These are phyloP conservation scores for Enoplolaimus lenunculus DNA, from an alignment of 2,888 invertebrate species.

Conservation along the genomic window DNA sequence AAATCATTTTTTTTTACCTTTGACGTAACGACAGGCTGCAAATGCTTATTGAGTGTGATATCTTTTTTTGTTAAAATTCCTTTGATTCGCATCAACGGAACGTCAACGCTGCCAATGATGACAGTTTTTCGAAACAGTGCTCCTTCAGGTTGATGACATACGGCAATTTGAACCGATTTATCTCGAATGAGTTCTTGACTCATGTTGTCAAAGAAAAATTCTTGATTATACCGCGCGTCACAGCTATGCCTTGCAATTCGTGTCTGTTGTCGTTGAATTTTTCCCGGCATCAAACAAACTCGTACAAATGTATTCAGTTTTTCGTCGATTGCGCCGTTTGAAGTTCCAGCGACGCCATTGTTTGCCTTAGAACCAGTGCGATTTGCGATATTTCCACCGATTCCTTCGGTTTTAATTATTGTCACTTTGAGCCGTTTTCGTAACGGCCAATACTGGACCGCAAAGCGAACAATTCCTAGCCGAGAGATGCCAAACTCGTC, in stretches of 20 bases:
- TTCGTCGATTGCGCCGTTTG: constrained; percentile 29
- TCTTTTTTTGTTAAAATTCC: constrained; percentile 16
- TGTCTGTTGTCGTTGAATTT: constrained; percentile 41
- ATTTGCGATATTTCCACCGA: constrained; percentile 38
- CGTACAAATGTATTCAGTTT: constrained; percentile 41
- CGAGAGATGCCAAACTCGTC: not conserved
- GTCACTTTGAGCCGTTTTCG: constrained; percentile 41
- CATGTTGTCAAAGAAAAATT: constrained; percentile 36
- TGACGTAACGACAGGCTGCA: constrained; percentile 31
- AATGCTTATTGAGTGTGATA: constrained; percentile 9
- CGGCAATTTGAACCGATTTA: constrained; percentile 39
- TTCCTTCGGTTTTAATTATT: constrained; percentile 37
- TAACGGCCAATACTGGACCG: constrained; percentile 43
- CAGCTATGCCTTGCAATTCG: constrained; percentile 40
- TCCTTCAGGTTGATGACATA: constrained; percentile 39
- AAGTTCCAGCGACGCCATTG: too few relatives aligned
- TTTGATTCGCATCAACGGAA: constrained; percentile 33
- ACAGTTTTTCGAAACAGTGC: constrained; percentile 30
- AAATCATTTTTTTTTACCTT: too few relatives aligned
- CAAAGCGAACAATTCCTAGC: not conserved
- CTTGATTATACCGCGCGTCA: constrained; percentile 42
- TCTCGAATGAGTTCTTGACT: constrained; percentile 37
- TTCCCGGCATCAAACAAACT: constrained; percentile 43
- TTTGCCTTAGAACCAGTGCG: too few relatives aligned
- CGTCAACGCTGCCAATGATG: constrained; percentile 1